Base-by-base conservation (phyloP, 2,113 vertebrate genomes). In the Cyphomyrus plagiostoma region DNA sequence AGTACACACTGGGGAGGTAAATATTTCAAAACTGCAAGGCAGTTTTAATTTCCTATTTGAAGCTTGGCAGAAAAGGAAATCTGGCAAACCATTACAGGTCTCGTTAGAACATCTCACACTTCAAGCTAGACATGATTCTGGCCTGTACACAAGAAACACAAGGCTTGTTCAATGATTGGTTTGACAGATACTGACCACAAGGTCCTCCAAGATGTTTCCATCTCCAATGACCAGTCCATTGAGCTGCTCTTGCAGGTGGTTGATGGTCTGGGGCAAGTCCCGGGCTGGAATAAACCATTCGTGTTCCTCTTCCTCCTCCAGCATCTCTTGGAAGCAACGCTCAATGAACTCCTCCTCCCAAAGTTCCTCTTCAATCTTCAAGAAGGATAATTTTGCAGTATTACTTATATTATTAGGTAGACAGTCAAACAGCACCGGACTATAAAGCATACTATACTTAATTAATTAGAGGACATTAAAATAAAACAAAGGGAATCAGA, bases 341-440 rank as follows among this genome's bases (percentile, higher is more conserved):
- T 98, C 98, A 6, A 98, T 98, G 91, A 98, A 98, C 93, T 98
- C 97, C 94, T 98, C 97, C 95, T 98, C 98, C 97, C 96, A 97
- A 93, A 98, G 94, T 93, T 98, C 96, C 94, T 98, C 98, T 94
- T 98, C 98, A 77, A 98, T 97, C 98, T 98, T 89, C 17, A 91
- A 91, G 3, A 90, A 85, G 35, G 26, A 53, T 17, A 74, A 80
- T 19, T 19, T 15, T 42, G 35, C 74, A 80, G 35, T 42, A 42
- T 39, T 17, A 42, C 11, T 35, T 30, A 42, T 80, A 4, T 42
- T 17, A 70, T 23, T 48, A n/a, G 74, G 53, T 21, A 52, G n/a
- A 45, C 50, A 62, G 52, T 1, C 8, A 48, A 49, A 26, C 49
- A 49, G 62, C 10, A 85, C 45, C 70, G 53, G 82, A 45, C 53